Evolutionary conservation across 2,888 invertebrate species (phyloP), one percentile per base, ranked within the genome.

Genomic region (Carterocephalus palaemon): DNA sequence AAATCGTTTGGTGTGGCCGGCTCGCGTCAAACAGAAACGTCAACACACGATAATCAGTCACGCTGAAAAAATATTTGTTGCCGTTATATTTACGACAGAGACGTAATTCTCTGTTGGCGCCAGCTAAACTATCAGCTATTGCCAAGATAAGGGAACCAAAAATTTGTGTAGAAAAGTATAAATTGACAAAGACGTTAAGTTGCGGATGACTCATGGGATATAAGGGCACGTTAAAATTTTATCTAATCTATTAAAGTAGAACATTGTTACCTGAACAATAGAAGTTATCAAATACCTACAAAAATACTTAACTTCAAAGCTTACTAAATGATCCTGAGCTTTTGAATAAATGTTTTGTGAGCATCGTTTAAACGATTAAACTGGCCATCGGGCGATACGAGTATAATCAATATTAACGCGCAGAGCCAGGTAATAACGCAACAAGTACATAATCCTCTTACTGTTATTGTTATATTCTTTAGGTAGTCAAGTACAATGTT

Each of bases 21-120:
- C 53, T 52, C 54, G 64, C 66, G 70, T 68, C 67, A 71, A 75
- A 72, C 68, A 58, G 62, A 65, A 67, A 64, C 49, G 52, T 58
- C 59, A 52, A 38, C 58, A 43, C 34, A 17, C 37, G 19, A 38
- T 38, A 33, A 47, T 47, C 37, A 45, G 12, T 40, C 42, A 45
- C 20, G 34, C 22, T 31, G 36, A 33, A 23, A 20, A 43, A 43
- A 32, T 3, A 23, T 12, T 33, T 33, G 42, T n/a, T 17, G 20
- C 6, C 12, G 26, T 28, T 17, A 12, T 22, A 22, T 36, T 43
- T 36, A 43, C 26, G 20, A 36, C 16, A 13, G 29, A 22, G 42
- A 43, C 42, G 29, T 36, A 42, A 34, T 12, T 43, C 16, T 10
- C 16, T 39, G 2, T 9, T 16, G 41, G 19, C 60, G 68, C 64